Base-by-base conservation (phyloP, 2,888 invertebrate genomes). In the Dastarcus helophoroides region DNA sequence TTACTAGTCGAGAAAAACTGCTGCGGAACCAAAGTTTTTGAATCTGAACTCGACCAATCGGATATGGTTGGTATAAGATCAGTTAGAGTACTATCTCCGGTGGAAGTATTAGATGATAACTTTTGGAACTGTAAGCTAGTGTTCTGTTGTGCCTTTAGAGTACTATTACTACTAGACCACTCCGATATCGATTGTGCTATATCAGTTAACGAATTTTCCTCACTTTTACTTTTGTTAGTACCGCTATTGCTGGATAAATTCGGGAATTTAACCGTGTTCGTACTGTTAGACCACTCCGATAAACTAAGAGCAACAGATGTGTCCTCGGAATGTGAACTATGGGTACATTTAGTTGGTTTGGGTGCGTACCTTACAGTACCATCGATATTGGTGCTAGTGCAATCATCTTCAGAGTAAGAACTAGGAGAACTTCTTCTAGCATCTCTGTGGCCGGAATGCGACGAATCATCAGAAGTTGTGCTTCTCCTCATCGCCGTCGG, bases 271-370 rank as follows among this genome's bases (percentile, higher is more conserved):
- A 85, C 85, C 0, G 85, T 85, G 43, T 82, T 85, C 1, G 84
- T 85, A 29, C 84, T 85, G 19, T 84, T 85, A 0, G 85, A 85
- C 84, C 85, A 86, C 50, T 88, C 86, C 2, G 85, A 85, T 48
- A 84, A 77, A 49, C 85, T 85, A 15, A 86, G 62, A 10, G 85
- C 85, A 54, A 85, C 78, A 0, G 86, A 86, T 0, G 86, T 86
- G 48, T 86, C 86, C 58, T 86, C 85, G 4, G 85, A 84, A 59
- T 84, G 83, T 0, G 83, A 79, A 46, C 83, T 79, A 43, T 84
- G 81, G 0, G 83, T 84, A 50, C 82, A 83, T 53, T 81, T 84
- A 48, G 81, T 80, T 37, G 77, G 81, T 44, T 81, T 81, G 11
- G 83, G 55, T 2, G 79, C 84, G 50, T 80, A 77, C 54, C 80